A percentile compares a stretch with the other conserved stretches of the same genome.
These are phyloP conservation scores for Erpornis zantholeuca DNA, from an alignment of 2,113 vertebrate genomes.

Conservation along the genomic window DNA sequence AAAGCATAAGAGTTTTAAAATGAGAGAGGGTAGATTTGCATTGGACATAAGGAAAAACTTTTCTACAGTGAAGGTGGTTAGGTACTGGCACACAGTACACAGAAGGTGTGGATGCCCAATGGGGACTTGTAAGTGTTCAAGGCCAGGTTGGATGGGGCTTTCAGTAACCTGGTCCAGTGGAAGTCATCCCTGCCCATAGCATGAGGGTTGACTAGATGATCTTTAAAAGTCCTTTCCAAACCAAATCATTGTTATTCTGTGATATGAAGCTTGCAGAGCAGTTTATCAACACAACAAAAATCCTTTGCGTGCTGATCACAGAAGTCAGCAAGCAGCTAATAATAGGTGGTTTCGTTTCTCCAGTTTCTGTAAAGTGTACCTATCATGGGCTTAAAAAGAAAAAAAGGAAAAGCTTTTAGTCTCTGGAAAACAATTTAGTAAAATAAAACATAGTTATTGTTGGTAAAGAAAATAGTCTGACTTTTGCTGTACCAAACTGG, in stretches of 20 bases:
- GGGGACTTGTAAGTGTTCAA: background rate
- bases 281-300: background rate
- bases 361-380: background rate
- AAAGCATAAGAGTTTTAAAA: background rate
- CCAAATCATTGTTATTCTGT: background rate
- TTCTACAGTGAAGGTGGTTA: background rate
- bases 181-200: background rate
- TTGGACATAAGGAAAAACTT: background rate
- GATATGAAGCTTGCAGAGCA: background rate
- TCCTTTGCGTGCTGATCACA: background rate
- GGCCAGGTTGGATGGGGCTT: background rate
- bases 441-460: background rate
- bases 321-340: background rate
- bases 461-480: background rate
- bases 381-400: background rate
- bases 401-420: background rate
- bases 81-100: background rate
- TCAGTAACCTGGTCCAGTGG: background rate
- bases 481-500: background rate
- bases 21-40: background rate
- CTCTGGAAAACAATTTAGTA: background rate
- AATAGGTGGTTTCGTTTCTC: background rate
- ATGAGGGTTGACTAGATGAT: background rate
- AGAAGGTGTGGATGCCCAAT: background rate
- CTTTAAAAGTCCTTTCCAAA: background rate